Base-by-base conservation (phyloP, 2,797 vertebrate genomes). In the Pachyuromys duprasi region DNA sequence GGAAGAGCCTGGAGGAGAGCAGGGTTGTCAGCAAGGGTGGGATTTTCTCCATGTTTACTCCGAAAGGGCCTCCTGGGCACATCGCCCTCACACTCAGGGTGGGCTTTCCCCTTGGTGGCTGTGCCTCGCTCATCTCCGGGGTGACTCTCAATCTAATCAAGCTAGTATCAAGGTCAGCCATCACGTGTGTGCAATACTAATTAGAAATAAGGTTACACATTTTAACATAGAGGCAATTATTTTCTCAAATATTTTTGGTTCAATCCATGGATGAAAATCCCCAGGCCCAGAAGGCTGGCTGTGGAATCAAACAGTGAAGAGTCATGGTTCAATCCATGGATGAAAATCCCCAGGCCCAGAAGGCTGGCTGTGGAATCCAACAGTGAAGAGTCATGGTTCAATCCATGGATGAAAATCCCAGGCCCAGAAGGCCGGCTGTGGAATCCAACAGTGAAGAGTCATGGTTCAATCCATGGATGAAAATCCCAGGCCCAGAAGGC, bases 371-470 rank as follows among this genome's bases (percentile, higher is more conserved):
- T 63, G 65, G 86, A 95, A 91, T 13, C 55, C 74, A 78, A 86
- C 91, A 72, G 84, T 18, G 88, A 65, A n/a, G n/a, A n/a, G n/a
- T n/a, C n/a, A n/a, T 80, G 88, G 28, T 62, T 72, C 5, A 49
- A 62, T 82, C 62, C 1, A 17, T 20, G 5, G 81, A 33, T 65
- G 17, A 42, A 57, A 42, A 83, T 65, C 13, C 62, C 33, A 84
- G 55, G 17, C 14, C n/a, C 36, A 22, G 74, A 65, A 62, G 33
- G 60, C 9, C 39, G 24, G 53, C 4, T 55, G 4, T 63, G 65
- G 86, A 95, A 91, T 13, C 55, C 74, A 78, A 86, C 91, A 72
- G 84, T 18, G 88, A 65, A n/a, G n/a, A n/a, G n/a, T n/a, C n/a
- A n/a, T 80, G 88, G 28, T 62, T 72, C 5, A 49, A 62, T 82